Percentiles rank a stretch among this genome's conserved stretches.
phyloP scores from a whole-genome alignment of 35 echinoderm and acorn worm species.

The Strongylocentrotus purpuratus region DNA sequence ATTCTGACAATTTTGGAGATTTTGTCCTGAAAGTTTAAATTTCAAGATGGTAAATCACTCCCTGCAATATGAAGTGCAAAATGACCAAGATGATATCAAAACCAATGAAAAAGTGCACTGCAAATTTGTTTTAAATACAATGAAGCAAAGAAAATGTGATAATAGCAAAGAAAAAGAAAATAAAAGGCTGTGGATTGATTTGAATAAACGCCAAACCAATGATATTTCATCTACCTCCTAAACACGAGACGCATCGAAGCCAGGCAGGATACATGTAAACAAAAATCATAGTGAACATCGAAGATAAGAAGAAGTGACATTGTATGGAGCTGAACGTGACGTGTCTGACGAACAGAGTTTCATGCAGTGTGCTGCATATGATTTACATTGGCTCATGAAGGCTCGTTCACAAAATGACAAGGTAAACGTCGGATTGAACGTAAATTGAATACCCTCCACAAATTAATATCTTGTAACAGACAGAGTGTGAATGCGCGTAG shows the following conservation, averaged over 20 bases:
- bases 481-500: no score
- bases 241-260: not conserved
- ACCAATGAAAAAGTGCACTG: not conserved
- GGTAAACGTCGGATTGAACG: no score
- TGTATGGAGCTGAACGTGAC: not conserved
- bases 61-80: not conserved
- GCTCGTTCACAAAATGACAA: no score
- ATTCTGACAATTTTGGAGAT: no score
- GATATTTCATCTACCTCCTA: slow-evolving; percentile 29
- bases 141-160: not conserved
- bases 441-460: no score
- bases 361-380: not conserved
- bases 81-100: not conserved
- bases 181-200: not conserved
- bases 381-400: not conserved
- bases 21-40: no score
- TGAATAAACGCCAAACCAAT: not conserved
- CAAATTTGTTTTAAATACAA: not conserved
- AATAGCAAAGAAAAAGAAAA: not conserved
- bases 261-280: slow-evolving; percentile 14
- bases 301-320: not conserved
- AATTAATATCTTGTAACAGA: no score
- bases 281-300: slow-evolving; percentile 17
- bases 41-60: not conserved
- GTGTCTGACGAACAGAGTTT: not conserved